phyloP scores from a whole-genome alignment of 2,888 invertebrate species.

The Xanthorhoe designata region DNA sequence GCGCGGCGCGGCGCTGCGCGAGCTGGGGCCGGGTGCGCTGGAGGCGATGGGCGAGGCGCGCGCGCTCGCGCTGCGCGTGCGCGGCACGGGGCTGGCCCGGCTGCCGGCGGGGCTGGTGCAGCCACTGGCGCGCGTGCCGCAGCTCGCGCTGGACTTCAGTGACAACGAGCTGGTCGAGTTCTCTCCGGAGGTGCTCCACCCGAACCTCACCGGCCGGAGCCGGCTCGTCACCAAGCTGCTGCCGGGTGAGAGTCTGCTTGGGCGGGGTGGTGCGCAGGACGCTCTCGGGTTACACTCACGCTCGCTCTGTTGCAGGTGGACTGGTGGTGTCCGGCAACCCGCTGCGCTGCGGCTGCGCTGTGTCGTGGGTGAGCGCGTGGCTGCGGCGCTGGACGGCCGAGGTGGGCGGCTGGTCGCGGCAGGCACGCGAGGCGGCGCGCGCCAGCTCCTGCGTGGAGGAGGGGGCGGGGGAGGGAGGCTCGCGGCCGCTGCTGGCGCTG shows the following conservation, averaged over 20 bases:
- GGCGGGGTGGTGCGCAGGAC: no score
- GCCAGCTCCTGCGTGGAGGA: conserved; percentile 52
- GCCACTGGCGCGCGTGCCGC: conserved; percentile 89
- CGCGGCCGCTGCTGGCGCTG: conserved; percentile 86
- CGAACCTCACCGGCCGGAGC: conserved; percentile 92
- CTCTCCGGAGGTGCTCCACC: conserved; percentile 91
- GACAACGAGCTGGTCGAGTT: conserved; percentile 90
- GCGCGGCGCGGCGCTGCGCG: conserved; percentile 89
- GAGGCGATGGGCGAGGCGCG: conserved; percentile 88
- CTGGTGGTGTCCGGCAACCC: conserved; percentile 92
- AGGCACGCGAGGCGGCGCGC: conserved; percentile 54
- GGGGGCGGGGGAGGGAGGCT: conserved; percentile 57
- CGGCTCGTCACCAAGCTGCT: conserved; percentile 92
- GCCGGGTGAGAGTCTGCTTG: conserved; percentile 82
- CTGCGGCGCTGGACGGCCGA: conserved; percentile 94
- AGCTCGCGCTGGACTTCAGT: conserved; percentile 91
- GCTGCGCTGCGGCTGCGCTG: conserved; percentile 92
- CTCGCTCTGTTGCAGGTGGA: conserved; percentile 86
- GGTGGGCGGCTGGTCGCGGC: conserved; percentile 87
- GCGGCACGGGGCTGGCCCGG: conserved; percentile 89
- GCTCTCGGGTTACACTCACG: background rate
- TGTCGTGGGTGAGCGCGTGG: conserved; percentile 95
- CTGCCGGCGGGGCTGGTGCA: conserved; percentile 90
- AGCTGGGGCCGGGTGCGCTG: conserved; percentile 89
- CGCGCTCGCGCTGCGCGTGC: conserved; percentile 88